phyloP scores from a whole-genome alignment of 2,113 vertebrate species.

The Herpailurus yagouaroundi region DNA sequence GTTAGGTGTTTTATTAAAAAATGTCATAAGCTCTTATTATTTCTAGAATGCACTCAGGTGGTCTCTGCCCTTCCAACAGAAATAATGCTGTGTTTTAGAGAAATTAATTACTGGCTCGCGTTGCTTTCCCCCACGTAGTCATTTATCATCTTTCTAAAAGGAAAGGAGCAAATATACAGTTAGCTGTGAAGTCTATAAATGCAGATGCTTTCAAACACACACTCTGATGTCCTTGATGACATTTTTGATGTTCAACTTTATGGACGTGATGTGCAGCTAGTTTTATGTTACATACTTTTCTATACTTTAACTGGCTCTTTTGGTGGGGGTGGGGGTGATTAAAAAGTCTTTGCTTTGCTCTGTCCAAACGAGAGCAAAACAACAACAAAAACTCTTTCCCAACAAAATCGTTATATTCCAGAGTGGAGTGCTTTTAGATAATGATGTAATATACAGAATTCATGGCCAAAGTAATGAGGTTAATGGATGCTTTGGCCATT shows the following conservation, averaged over 20 bases:
- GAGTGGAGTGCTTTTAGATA: not conserved
- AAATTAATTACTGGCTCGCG: not conserved
- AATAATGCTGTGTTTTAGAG: not conserved
- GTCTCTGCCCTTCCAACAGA: not conserved
- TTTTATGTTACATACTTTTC: not conserved
- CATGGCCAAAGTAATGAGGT: not conserved
- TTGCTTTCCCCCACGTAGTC: not conserved
- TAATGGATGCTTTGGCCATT: slow-evolving; percentile 63
- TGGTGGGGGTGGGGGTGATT: not conserved
- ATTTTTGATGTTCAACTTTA: not conserved
- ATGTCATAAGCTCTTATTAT: not conserved
- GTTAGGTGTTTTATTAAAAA: not conserved
- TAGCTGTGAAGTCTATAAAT: not conserved
- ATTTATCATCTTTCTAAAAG: slow-evolving; percentile 36
- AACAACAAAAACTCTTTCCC: not conserved
- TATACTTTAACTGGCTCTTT: not conserved
- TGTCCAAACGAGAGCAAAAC: not conserved
- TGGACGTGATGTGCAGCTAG: not conserved
- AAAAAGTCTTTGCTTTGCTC: not conserved
- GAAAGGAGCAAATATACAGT: not conserved
- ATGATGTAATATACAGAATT: slow-evolving; percentile 33
- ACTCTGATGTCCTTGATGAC: not conserved
- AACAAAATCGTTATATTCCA: not conserved
- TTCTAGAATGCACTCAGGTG: not conserved
- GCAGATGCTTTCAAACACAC: not conserved